Evolutionary conservation across 2,888 invertebrate species (phyloP).

Genomic region (Zygothrica quintamaculata): DNA sequence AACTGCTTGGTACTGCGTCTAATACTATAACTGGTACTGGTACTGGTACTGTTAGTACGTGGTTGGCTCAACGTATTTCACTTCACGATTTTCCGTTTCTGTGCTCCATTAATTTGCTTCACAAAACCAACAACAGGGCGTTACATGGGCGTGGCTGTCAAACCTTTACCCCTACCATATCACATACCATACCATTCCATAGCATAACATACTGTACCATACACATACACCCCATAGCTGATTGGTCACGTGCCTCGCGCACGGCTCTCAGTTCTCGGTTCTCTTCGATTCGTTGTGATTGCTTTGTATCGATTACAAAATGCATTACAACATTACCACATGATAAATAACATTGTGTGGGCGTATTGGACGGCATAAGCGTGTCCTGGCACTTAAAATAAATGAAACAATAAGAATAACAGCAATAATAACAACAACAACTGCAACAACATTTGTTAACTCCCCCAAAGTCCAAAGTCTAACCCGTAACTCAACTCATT

Average conservation of each 20-base stretch:
- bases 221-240: constrained; percentile 33
- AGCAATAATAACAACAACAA: too few species aligned
- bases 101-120: constrained; percentile 47
- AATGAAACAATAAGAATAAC: constrained; percentile 46
- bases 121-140: constrained; percentile 19
- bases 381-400: constrained; percentile 35
- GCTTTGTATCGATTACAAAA: constrained; percentile 82
- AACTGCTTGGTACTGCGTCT: too few species aligned
- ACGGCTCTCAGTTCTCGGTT: constrained; percentile 40
- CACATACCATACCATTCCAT: too few species aligned
- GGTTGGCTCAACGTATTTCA: constrained; percentile 20
- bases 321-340: constrained; percentile 78
- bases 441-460: too few species aligned
- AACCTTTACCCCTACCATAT: too few species aligned
- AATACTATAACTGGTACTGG: too few species aligned
- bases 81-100: constrained; percentile 9
- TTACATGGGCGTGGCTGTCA: constrained; percentile 31
- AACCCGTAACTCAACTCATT: constrained; percentile 14
- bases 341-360: constrained; percentile 73
- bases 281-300: constrained; percentile 73
- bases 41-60: constrained; percentile 47
- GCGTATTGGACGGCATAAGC: constrained; percentile 22
- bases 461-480: constrained; percentile 1
- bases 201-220: too few species aligned
- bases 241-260: constrained; percentile 71